Evolutionary conservation across 2,888 invertebrate species (phyloP).

Genomic region (Eupsilia transversa): DNA sequence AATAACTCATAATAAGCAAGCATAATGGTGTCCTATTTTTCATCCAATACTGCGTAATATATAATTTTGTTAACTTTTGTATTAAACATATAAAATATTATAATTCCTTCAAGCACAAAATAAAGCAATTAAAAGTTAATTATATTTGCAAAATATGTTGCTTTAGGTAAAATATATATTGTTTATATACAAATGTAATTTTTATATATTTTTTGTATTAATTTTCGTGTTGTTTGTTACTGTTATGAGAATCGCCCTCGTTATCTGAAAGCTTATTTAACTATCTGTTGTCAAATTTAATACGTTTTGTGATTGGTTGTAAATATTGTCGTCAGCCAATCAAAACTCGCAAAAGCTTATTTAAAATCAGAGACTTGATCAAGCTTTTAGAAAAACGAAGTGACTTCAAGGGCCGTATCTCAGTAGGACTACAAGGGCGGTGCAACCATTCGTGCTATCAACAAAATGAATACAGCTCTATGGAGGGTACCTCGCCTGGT

Average conservation of each 20-base stretch:
- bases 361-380: background rate
- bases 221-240: constrained; percentile 15
- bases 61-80: constrained; percentile 13
- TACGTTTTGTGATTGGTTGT: constrained; percentile 12
- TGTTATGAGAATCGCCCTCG: background rate
- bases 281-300: background rate
- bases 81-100: constrained; percentile 6
- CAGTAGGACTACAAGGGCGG: too few species aligned
- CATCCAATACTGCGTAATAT: background rate
- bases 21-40: background rate
- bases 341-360: background rate
- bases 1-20: background rate
- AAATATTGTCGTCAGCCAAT: constrained; percentile 17
- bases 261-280: background rate
- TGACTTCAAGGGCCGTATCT: too few species aligned
- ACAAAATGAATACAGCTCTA: too few species aligned
- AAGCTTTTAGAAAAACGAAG: constrained; percentile 8
- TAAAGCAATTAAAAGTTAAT: constrained; percentile 21
- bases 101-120: constrained; percentile 43
- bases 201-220: constrained; percentile 20
- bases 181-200: constrained; percentile 21
- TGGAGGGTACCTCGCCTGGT: too few species aligned
- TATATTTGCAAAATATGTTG: constrained; percentile 42
- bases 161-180: constrained; percentile 18
- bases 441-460: too few species aligned